phyloP scores from a whole-genome alignment of 2,888 invertebrate genomes.

The Galerucella nymphaeae region DNA sequence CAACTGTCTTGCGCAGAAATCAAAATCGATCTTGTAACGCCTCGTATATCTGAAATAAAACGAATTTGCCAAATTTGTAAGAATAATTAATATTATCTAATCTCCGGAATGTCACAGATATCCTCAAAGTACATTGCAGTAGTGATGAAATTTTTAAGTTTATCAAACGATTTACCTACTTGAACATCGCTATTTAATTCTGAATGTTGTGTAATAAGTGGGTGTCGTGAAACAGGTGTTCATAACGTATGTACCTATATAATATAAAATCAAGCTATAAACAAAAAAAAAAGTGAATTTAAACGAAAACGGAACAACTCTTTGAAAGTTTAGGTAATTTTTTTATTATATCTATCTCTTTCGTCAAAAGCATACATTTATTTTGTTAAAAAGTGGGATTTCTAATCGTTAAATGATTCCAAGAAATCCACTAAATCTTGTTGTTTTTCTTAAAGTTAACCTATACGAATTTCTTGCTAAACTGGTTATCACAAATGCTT shows the following conservation, averaged over 20 bases:
- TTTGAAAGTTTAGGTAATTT: neutral
- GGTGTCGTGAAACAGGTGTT: neutral
- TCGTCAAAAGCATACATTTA: too few species aligned
- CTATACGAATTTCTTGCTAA: neutral
- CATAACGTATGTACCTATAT: too few species aligned
- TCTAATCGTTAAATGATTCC: neutral
- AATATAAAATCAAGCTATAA: too few species aligned
- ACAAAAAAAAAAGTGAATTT: neutral
- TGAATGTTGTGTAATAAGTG: neutral
- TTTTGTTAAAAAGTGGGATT: neutral
- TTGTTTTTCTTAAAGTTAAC: neutral
- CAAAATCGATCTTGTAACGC: too few species aligned
- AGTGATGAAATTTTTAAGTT: neutral
- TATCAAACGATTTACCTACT: neutral
- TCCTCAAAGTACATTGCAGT: neutral
- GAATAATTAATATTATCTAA: slow-evolving; percentile 3
- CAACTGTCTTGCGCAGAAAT: too few species aligned
- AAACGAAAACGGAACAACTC: neutral
- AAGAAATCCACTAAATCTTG: neutral
- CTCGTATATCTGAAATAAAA: neutral
- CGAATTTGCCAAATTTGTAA: neutral
- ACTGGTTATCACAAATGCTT: neutral
- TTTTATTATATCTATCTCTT: neutral
- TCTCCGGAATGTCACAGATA: neutral
- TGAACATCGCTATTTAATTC: neutral